Evolutionary conservation across 2,888 invertebrate species (phyloP).

Genomic region (Caenorhabditis macrosperma): DNA sequence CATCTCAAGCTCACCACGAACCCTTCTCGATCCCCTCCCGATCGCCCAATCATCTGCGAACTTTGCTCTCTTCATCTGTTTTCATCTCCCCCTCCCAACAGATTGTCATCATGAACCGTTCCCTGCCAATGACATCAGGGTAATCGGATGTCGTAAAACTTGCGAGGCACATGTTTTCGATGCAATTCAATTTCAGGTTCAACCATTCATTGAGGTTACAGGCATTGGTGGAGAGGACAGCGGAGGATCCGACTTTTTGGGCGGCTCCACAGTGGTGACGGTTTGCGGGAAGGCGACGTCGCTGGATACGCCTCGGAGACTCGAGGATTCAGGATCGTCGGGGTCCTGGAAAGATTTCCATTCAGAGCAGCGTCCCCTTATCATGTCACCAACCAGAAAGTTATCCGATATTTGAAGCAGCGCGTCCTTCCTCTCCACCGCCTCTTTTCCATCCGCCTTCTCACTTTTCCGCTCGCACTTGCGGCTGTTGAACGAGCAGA

Average conservation of each 20-base stretch:
- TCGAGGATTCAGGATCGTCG: slow-evolving; percentile 40
- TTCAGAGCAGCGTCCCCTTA: too few relatives aligned
- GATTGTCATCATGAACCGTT: neutral
- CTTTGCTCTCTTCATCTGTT: neutral
- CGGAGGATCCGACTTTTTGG: neutral
- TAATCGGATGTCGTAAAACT: neutral
- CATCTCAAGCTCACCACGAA: too few relatives aligned
- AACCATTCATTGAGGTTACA: too few relatives aligned
- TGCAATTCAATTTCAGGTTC: neutral
- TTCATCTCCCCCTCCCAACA: neutral
- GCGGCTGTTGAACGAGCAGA: slow-evolving; percentile 41
- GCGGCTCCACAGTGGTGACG: too few relatives aligned
- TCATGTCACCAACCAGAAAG: slow-evolving; percentile 19
- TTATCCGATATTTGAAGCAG: slow-evolving; percentile 24
- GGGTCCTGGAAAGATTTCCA: slow-evolving; percentile 15
- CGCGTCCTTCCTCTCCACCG: slow-evolving; percentile 6
- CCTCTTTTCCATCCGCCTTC: slow-evolving; percentile 1
- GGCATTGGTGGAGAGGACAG: neutral
- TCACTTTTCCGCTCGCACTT: slow-evolving; percentile 10
- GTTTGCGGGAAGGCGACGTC: slow-evolving; percentile 28
- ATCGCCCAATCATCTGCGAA: neutral
- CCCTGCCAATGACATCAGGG: neutral
- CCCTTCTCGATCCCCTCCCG: too few relatives aligned
- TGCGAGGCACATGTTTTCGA: neutral
- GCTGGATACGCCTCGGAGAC: slow-evolving; percentile 40